These are phyloP conservation scores for Tetraodon nigroviridis DNA, from an alignment of 2,113 vertebrate species.

Conservation along the genomic window DNA sequence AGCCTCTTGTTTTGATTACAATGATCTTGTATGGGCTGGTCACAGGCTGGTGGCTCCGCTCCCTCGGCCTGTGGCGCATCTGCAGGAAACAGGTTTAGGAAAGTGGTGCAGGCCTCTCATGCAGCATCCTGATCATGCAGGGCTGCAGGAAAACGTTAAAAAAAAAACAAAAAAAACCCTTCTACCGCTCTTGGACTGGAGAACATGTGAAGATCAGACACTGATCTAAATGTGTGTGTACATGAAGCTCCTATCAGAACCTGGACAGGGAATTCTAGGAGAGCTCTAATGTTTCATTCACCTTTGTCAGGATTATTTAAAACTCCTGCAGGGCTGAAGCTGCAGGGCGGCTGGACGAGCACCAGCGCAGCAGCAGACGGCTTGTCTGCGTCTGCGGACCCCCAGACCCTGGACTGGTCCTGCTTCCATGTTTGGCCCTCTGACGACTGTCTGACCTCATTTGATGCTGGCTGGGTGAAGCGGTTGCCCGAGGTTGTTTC, in stretches of 20 bases:
- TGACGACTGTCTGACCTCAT: too few species aligned
- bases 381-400: not conserved
- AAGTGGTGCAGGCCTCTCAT: not conserved
- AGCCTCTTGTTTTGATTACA: conserved; percentile 71
- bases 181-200: too few species aligned
- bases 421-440: too few species aligned
- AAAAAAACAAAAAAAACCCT: conserved; percentile 1
- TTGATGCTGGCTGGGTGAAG: not conserved
- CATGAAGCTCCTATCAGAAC: too few species aligned
- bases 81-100: conserved; percentile 54
- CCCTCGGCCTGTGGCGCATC: conserved; percentile 39
- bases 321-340: conserved; percentile 24
- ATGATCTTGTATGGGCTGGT: conserved; percentile 64
- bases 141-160: conserved; percentile 7
- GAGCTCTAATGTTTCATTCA: too few species aligned
- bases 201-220: too few species aligned
- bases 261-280: too few species aligned
- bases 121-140: too few species aligned
- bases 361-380: too few species aligned
- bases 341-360: conserved; percentile 6
- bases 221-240: too few species aligned
- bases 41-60: conserved; percentile 54
- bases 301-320: not conserved
- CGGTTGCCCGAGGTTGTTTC: not conserved
- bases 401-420: too few species aligned